A percentile compares a stretch with the other conserved stretches of the same genome.
These are phyloP conservation scores for Apeltes quadracus DNA, from an alignment of 2,113 vertebrate genomes.

Conservation along the genomic window DNA sequence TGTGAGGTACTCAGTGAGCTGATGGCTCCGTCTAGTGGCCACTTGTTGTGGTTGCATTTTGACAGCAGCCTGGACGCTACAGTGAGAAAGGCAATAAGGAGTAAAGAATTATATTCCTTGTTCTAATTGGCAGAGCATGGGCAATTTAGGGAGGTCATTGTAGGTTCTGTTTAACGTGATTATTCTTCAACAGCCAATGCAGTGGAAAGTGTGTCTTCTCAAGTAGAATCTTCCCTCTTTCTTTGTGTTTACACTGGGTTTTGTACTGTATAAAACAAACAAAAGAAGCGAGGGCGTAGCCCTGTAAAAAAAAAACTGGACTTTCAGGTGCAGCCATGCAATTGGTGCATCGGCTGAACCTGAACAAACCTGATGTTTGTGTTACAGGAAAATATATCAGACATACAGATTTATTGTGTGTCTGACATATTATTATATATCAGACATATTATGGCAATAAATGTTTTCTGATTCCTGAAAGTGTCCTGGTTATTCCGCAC, in stretches of 20 bases:
- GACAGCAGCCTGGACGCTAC: rapidly evolving
- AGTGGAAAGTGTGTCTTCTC: neutral
- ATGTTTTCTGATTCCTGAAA: too few species aligned
- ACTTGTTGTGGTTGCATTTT: slow-evolving; percentile 23
- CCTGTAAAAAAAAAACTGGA: slow-evolving; percentile 39
- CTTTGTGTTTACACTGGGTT: slow-evolving; percentile 19
- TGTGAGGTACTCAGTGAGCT: neutral
- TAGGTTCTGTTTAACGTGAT: neutral
- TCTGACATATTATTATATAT: too few species aligned
- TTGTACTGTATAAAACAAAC: slow-evolving; percentile 1
- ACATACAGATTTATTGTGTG: too few species aligned
- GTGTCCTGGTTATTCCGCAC: slow-evolving; percentile 48
- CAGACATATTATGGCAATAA: too few species aligned
- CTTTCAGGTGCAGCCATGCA: slow-evolving; percentile 65
- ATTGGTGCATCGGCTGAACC: too few species aligned
- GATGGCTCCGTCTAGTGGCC: slow-evolving; percentile 60
- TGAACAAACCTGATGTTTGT: neutral
- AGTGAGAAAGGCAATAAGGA: neutral
- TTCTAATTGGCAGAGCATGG: neutral
- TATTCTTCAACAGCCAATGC: neutral
- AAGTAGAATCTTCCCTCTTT: neutral
- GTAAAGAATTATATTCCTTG: neutral
- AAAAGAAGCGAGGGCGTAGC: slow-evolving; percentile 42
- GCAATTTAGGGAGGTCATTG: neutral
- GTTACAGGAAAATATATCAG: slow-evolving; percentile 36